Evolutionary conservation across 2,797 vertebrate genomes (phyloP).

Genomic region (Poeciliopsis paucimaculata): DNA sequence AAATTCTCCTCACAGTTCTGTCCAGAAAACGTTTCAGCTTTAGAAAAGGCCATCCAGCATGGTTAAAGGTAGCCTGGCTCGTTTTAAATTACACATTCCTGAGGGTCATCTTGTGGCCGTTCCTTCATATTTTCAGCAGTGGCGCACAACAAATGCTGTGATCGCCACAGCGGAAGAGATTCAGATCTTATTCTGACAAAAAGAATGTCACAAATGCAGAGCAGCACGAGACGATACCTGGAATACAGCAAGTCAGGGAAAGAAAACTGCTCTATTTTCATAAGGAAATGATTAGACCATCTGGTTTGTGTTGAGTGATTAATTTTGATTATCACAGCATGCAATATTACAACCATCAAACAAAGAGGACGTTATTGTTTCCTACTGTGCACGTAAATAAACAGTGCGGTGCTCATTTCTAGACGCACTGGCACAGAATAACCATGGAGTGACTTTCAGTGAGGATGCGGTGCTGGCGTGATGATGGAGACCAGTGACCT

Average conservation of each 20-base stretch:
- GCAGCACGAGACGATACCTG: neutral
- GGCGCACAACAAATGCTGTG: slow-evolving; percentile 11
- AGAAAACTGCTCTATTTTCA: neutral
- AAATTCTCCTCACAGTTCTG: neutral
- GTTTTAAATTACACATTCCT: slow-evolving; percentile 47
- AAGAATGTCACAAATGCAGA: slow-evolving; percentile 9
- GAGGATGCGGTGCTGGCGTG: neutral
- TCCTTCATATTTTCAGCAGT: slow-evolving; percentile 17
- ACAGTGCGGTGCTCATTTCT: neutral
- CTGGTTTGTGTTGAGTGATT: neutral
- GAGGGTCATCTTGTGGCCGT: slow-evolving; percentile 32
- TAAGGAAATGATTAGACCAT: neutral
- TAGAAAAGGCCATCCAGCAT: neutral
- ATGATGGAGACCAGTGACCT: neutral
- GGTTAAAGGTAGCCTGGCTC: neutral
- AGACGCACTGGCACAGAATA: neutral
- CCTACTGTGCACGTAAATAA: neutral
- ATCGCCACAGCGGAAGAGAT: slow-evolving; percentile 26
- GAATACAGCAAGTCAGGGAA: neutral
- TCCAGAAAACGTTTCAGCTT: neutral
- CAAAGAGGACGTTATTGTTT: neutral
- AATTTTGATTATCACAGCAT: slow-evolving; percentile 1
- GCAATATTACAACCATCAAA: slow-evolving; percentile 1
- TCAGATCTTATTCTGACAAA: slow-evolving; percentile 11
- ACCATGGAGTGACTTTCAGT: neutral